Evolutionary conservation across 2,113 vertebrate species (phyloP).

Genomic region (Podocnemis expansa): DNA sequence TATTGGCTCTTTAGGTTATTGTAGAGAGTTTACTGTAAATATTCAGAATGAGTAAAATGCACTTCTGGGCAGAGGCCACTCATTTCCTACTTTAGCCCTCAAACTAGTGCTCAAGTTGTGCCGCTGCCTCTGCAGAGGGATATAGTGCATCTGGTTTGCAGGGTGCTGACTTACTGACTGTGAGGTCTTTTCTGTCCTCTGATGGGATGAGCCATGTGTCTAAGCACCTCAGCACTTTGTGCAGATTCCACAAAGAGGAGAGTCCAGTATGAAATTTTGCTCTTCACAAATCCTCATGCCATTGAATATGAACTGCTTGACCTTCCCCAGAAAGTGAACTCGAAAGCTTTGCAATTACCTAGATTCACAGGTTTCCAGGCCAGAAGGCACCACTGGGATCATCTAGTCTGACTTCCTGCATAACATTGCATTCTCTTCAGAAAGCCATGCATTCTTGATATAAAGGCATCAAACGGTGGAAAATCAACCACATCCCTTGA

Average conservation of each 20-base stretch:
- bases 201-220: neutral
- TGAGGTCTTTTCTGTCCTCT: neutral
- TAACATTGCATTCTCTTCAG: neutral
- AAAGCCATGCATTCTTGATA: fast-evolving
- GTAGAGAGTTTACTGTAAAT: neutral
- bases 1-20: neutral
- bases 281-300: neutral
- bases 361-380: neutral
- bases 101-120: neutral
- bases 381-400: neutral
- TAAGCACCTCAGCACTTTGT: fast-evolving
- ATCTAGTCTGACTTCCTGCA: neutral
- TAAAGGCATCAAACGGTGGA: neutral
- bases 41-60: neutral
- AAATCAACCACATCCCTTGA: neutral
- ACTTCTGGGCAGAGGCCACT: neutral
- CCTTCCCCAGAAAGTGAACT: neutral
- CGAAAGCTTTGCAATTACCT: neutral
- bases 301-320: neutral
- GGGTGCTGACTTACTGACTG: neutral
- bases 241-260: neutral
- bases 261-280: fast-evolving
- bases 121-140: neutral
- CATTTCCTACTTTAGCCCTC: neutral
- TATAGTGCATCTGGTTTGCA: fast-evolving